These are phyloP conservation scores for Stenoptilia bipunctidactyla DNA, from an alignment of 2,888 invertebrate species.

Conservation along the genomic window DNA sequence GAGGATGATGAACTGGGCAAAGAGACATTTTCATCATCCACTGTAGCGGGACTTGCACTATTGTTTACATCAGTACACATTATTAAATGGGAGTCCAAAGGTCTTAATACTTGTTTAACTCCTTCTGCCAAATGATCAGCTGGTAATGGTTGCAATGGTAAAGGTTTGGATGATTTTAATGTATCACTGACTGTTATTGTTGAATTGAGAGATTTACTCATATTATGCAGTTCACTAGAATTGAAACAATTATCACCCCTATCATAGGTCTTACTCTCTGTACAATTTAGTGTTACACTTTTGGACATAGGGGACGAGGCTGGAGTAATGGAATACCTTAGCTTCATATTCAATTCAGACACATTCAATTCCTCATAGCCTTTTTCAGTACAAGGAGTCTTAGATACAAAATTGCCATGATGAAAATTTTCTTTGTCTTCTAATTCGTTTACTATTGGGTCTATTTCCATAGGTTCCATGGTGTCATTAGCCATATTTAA, in stretches of 20 bases:
- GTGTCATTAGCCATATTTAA: constrained; percentile 43
- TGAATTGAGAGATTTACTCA: constrained; percentile 45
- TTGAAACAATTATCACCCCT: constrained; percentile 31
- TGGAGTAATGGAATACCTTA: constrained; percentile 56
- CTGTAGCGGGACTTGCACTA: constrained; percentile 24
- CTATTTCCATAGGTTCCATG: constrained; percentile 55
- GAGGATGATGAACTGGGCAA: constrained; percentile 47
- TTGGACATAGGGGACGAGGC: constrained; percentile 54
- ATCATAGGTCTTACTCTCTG: constrained; percentile 25
- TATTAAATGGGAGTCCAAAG: constrained; percentile 25
- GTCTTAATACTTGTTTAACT: constrained; percentile 28
- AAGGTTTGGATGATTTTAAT: constrained; percentile 31
- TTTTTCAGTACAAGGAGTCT: constrained; percentile 42
- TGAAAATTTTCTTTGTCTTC: constrained; percentile 59
- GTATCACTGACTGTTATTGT: constrained; percentile 34
- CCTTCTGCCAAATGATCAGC: constrained; percentile 29
- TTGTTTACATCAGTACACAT: constrained; percentile 28
- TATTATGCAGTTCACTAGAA: constrained; percentile 28
- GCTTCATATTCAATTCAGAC: constrained; percentile 56
- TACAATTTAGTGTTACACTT: constrained; percentile 37
- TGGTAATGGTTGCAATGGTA: constrained; percentile 39
- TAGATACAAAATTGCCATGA: constrained; percentile 42
- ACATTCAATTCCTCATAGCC: constrained; percentile 58
- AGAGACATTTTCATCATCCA: constrained; percentile 39
- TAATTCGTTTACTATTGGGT: constrained; percentile 43